Percentiles rank a stretch among this genome's conserved stretches.
These are phyloP conservation scores for Caenorhabditis panamensis DNA, from an alignment of 2,888 invertebrate genomes.

Conservation along the genomic window DNA sequence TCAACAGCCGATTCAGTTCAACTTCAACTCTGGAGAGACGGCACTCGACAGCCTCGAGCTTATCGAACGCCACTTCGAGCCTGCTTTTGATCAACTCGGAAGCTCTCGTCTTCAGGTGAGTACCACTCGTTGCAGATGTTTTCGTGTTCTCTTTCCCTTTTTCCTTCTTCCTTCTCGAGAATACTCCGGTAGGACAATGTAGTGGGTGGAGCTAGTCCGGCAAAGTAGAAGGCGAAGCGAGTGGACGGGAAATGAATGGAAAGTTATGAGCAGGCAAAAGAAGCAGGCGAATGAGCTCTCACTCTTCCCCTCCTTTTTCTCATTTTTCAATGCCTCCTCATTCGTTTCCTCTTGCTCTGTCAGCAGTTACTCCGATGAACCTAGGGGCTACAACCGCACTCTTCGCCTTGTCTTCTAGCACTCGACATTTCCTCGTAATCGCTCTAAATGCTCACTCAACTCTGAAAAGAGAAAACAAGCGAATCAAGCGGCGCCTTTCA, in stretches of 20 bases:
- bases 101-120: conserved; percentile 69
- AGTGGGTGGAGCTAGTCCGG: conserved; percentile 16
- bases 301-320: conserved; percentile 32
- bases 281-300: conserved; percentile 37
- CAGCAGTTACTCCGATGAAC: conserved; percentile 35
- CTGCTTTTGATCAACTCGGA: conserved; percentile 78
- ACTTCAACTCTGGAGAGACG: conserved; percentile 56
- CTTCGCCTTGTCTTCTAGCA: background rate
- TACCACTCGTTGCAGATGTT: conserved; percentile 7
- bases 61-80: conserved; percentile 75
- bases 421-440: background rate
- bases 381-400: conserved; percentile 17
- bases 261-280: conserved; percentile 30
- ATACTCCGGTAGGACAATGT: conserved; percentile 14
- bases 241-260: conserved; percentile 26
- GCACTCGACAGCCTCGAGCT: conserved; percentile 66
- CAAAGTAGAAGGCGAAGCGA: conserved; percentile 17
- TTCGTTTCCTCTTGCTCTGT: conserved; percentile 40
- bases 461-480: too few relatives aligned
- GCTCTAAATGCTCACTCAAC: too few relatives aligned
- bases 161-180: conserved; percentile 1
- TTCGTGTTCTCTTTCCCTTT: too few relatives aligned
- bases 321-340: conserved; percentile 48
- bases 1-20: conserved; percentile 47
- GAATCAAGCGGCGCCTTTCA: too few relatives aligned